A percentile compares a stretch with the other conserved stretches of the same genome.
Conservation (phyloP, 2,797 vertebrate species). For the Bradypodion ventrale region DNA sequence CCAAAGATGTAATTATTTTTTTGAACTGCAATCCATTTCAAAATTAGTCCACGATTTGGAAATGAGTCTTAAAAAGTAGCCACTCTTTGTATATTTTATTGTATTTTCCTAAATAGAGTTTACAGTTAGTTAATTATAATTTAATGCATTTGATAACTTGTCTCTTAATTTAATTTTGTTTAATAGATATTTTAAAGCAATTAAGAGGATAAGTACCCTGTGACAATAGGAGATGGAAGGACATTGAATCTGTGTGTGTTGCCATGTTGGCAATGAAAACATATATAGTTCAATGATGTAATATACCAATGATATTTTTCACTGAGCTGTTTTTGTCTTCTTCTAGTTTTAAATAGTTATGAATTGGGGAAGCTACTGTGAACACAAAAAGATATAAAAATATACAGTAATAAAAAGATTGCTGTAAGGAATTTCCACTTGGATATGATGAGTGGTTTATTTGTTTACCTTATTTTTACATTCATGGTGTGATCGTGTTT, state of each 20-base stretch:
- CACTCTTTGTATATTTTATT: conserved; percentile 31
- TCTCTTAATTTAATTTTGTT: conserved; percentile 21
- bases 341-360: conserved; percentile 23
- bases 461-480: conserved; percentile 2
- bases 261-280: background rate
- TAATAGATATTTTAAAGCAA: background rate
- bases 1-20: conserved; percentile 21
- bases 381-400: background rate
- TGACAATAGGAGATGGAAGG: conserved; percentile 6
- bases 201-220: background rate
- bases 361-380: conserved; percentile 35
- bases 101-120: conserved; percentile 40
- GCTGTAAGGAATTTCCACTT: background rate
- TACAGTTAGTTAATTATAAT: conserved; percentile 38
- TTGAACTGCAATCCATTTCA: conserved; percentile 43
- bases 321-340: conserved; percentile 14
- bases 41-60: conserved; percentile 45
- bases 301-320: background rate
- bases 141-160: conserved; percentile 35
- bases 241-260: background rate
- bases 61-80: background rate
- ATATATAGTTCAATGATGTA: too few relatives aligned
- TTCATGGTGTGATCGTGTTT: background rate
- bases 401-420: conserved; percentile 44
- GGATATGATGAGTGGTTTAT: background rate